Conservation (phyloP, 2,888 invertebrate species). For the Coenonympha glycerion region DNA sequence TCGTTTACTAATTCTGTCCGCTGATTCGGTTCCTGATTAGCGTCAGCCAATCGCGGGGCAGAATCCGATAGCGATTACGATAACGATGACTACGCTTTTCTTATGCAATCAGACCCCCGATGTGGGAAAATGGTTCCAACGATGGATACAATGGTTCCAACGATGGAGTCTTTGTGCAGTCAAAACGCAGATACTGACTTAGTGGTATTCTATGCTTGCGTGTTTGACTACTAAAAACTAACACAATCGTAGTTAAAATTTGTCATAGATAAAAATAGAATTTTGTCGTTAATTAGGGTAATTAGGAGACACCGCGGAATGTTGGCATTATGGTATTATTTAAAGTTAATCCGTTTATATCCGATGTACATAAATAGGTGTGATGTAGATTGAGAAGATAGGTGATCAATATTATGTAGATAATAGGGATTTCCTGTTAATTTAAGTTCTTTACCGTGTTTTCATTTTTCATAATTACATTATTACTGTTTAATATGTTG, state of each 20-base stretch:
- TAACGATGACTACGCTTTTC: too few relatives aligned
- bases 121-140: too few relatives aligned
- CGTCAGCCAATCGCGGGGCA: too few relatives aligned
- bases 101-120: too few relatives aligned
- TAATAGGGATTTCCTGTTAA: background rate
- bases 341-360: background rate
- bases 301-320: constrained; percentile 1
- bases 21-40: too few relatives aligned
- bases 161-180: too few relatives aligned
- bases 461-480: background rate
- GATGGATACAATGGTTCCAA: too few relatives aligned
- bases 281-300: background rate
- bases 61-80: too few relatives aligned
- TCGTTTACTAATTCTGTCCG: too few relatives aligned
- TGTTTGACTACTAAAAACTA: too few relatives aligned
- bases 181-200: too few relatives aligned
- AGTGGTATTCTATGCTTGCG: too few relatives aligned
- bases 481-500: background rate
- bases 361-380: background rate
- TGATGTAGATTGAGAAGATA: background rate
- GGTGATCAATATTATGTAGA: background rate
- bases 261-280: background rate
- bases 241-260: background rate
- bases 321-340: background rate
- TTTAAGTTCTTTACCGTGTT: background rate